These are phyloP conservation scores for Falco punctatus DNA, from an alignment of 2,113 vertebrate genomes.

Conservation along the genomic window DNA sequence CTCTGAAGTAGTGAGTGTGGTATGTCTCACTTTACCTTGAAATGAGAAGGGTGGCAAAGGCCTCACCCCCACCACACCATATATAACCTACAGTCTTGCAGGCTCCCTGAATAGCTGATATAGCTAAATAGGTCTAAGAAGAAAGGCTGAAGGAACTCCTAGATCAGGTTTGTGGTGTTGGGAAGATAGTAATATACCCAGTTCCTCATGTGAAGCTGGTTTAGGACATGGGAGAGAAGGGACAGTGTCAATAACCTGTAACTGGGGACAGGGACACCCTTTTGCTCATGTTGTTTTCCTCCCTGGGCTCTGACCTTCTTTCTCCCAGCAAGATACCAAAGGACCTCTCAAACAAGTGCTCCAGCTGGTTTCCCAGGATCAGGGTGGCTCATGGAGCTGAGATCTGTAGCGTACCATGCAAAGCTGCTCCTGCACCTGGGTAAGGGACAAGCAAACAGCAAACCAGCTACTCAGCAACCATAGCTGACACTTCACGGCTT, in stretches of 20 bases:
- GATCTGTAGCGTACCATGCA: background rate
- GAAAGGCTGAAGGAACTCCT: background rate
- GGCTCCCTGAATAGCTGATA: background rate
- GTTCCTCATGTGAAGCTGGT: background rate
- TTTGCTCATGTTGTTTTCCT: background rate
- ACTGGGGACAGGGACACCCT: rapidly evolving
- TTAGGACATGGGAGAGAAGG: background rate
- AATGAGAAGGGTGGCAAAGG: background rate
- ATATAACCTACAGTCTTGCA: background rate
- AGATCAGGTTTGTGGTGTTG: background rate
- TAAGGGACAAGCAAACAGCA: background rate
- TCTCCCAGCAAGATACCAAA: background rate
- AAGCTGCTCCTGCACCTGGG: background rate
- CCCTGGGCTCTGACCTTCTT: background rate
- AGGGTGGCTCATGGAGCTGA: too few species aligned
- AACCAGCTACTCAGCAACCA: background rate
- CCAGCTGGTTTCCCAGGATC: background rate
- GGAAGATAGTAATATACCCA: background rate
- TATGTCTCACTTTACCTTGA: background rate
- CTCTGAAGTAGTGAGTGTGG: background rate
- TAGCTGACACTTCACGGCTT: rapidly evolving
- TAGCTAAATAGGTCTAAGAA: background rate
- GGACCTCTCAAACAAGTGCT: too few species aligned
- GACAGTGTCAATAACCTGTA: background rate
- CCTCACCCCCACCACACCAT: background rate